Conservation (phyloP, 2,888 invertebrate species). For the Cataglyphis altisquamis region DNA sequence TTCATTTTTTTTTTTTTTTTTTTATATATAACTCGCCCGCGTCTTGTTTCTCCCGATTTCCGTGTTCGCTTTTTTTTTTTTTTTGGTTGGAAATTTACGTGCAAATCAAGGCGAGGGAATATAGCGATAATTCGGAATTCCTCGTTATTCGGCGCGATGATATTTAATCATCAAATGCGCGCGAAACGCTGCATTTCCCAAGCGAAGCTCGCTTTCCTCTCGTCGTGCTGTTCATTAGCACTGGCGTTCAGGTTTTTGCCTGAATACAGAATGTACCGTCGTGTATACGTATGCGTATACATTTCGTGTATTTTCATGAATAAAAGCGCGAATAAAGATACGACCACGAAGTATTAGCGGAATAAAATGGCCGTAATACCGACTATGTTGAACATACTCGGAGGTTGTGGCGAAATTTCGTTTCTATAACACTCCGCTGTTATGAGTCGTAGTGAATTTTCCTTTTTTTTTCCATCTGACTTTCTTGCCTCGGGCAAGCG, state of each 20-base stretch:
- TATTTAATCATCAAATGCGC: conserved; percentile 38
- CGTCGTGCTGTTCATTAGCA: conserved; percentile 61
- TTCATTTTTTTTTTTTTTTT: not conserved
- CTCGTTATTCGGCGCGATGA: not conserved
- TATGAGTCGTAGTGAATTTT: conserved; percentile 67
- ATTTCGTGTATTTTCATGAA: conserved; percentile 70
- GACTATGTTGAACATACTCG: conserved; percentile 75
- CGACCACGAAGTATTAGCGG: conserved; percentile 70
- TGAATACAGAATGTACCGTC: conserved; percentile 50
- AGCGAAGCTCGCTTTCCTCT: conserved; percentile 13
- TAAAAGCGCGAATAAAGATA: conserved; percentile 73
- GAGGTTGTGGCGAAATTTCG: conserved; percentile 74
- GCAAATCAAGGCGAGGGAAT: not conserved
- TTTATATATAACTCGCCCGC: not conserved
- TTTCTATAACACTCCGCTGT: conserved; percentile 63
- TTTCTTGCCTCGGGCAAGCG: conserved; percentile 50
- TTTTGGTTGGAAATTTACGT: not conserved
- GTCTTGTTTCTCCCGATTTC: conserved; percentile 26
- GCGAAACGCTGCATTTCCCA: conserved; percentile 7
- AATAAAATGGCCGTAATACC: conserved; percentile 75
- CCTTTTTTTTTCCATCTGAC: conserved; percentile 56
- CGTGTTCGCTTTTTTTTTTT: not conserved
- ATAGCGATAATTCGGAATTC: not conserved
- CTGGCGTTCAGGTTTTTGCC: conserved; percentile 47
- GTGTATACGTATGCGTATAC: conserved; percentile 21